Base-by-base conservation (phyloP, 2,888 invertebrate genomes). In the Eudemis profundana region DNA sequence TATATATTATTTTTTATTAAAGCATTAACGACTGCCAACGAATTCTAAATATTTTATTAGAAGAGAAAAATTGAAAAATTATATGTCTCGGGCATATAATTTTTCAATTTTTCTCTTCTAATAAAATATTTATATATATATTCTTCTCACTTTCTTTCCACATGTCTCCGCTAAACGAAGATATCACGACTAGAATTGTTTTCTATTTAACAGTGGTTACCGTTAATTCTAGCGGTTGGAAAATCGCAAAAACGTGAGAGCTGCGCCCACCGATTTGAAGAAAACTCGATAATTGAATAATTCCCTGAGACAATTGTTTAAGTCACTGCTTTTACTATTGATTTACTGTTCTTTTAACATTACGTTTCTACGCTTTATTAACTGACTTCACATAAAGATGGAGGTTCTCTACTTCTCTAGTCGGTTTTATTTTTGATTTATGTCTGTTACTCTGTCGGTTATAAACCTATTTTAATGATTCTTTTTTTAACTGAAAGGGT, bases 191-290 rank as follows among this genome's bases (percentile, higher is more conserved):
- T 42, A 23, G 38, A 10, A 59, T 47, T 59, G 53, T 65, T 64
- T 50, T 50, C 50, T 44, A 49, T 50, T 57, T 59, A 47, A 23
- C 44, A 51, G 38, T 53, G 38, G 59, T 65, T 65, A 65, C 27
- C 44, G 64, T 57, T n/a, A 59, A 46, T 50, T 42, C 59, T 59
- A 46, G 65, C 65, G 65, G 65, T 65, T 53, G 59, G 59, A 65
- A 53, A 60, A 60, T 60, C 14, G 65, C 60, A 65, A 65, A 65
- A 65, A 60, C 65, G 65, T 65, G 65, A 65, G 65, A 65, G 19
- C n/a, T 33, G 15, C 42, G 10, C 8, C 23, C 21, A 38, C 7
- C 65, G 59, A 60, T 65, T 65, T 65, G 53, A 60, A 65, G 65
- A 65, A 65, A 65, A 65, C 60, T 46, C 59, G 53, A 65, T 65